Percentiles rank a stretch among this genome's conserved stretches.
These are phyloP conservation scores for Gambelia wislizenii DNA, from an alignment of 2,797 vertebrate species.

Conservation along the genomic window DNA sequence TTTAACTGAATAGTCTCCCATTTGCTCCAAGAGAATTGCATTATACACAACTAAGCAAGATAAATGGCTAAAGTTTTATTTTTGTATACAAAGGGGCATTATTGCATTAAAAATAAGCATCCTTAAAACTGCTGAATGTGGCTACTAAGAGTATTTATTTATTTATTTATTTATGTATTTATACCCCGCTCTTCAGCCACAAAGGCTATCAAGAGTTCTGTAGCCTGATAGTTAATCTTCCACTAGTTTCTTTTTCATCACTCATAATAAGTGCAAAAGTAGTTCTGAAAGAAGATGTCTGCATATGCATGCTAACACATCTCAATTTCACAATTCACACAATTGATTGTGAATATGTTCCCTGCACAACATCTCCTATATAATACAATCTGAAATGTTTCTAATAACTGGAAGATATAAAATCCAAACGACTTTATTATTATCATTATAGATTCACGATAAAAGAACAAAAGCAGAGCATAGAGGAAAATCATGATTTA, in stretches of 20 bases:
- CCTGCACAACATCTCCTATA: slow-evolving; percentile 38
- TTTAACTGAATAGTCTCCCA: background rate
- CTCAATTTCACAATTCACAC: background rate
- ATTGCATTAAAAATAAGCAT: background rate
- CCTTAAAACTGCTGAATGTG: background rate
- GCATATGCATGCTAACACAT: background rate
- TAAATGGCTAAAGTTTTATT: background rate
- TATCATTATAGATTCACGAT: no score
- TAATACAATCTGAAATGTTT: slow-evolving; percentile 31
- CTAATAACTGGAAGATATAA: slow-evolving; percentile 35
- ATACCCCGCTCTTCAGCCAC: no score
- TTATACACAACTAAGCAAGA: background rate
- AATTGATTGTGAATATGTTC: background rate
- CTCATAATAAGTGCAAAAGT: background rate
- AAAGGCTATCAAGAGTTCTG: slow-evolving; percentile 17
- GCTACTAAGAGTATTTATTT: slow-evolving; percentile 19
- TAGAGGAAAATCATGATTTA: no score
- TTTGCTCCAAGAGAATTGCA: background rate
- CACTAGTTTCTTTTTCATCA: background rate
- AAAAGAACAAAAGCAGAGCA: no score
- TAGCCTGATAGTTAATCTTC: background rate
- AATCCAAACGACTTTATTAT: background rate
- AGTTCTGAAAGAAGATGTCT: background rate
- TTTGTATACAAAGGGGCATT: background rate
- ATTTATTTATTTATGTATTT: no score